These are phyloP conservation scores for Zaprionus nigranus DNA, from an alignment of 1,140 invertebrate species.

Conservation along the genomic window DNA sequence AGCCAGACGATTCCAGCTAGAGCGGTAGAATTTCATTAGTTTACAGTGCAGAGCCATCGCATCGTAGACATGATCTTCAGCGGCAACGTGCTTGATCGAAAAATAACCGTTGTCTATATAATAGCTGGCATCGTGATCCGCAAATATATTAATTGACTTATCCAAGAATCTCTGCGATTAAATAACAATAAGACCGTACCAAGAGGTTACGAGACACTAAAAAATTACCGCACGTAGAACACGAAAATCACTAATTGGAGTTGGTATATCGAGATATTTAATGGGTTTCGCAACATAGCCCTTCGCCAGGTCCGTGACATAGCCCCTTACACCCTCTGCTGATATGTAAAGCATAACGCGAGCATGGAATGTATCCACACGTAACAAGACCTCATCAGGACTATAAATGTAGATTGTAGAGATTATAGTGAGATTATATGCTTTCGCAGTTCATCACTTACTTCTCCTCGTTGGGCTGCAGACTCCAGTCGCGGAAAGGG, in stretches of 20 bases:
- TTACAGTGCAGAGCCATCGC: conserved; percentile 71
- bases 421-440: not conserved
- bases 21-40: conserved; percentile 67
- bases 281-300: conserved; percentile 53
- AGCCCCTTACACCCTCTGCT: conserved; percentile 58
- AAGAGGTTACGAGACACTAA: too few species aligned
- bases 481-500: conserved; percentile 67
- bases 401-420: conserved; percentile 21
- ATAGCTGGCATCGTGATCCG: conserved; percentile 67
- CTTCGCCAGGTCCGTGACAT: conserved; percentile 63
- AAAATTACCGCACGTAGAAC: conserved; percentile 59
- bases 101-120: conserved; percentile 75
- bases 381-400: conserved; percentile 61
- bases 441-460: conserved; percentile 24
- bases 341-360: conserved; percentile 66
- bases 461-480: conserved; percentile 73
- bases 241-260: conserved; percentile 65
- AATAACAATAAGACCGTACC: not conserved
- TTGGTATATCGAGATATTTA: conserved; percentile 66
- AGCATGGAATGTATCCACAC: conserved; percentile 67
- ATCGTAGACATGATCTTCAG: conserved; percentile 67
- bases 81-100: conserved; percentile 67
- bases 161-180: conserved; percentile 53
- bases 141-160: conserved; percentile 71
- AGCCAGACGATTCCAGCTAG: conserved; percentile 73